Base-by-base conservation (phyloP, 1,140 invertebrate genomes). In the Leucophenga varia region DNA sequence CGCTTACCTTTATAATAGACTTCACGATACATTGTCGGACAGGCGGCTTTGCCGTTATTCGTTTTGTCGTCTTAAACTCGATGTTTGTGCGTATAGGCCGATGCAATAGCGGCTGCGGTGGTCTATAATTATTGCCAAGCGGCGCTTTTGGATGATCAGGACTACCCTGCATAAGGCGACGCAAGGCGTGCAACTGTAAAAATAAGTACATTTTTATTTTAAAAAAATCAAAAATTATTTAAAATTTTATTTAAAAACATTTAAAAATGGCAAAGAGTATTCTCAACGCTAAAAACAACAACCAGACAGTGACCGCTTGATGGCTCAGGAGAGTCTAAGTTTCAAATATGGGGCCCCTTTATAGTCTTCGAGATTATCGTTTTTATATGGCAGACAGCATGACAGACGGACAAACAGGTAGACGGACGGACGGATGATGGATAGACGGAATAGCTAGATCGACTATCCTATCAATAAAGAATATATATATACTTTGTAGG, bases 61-160 rank as follows among this genome's bases (percentile, higher is more conserved):
- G n/a, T 81, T 83, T 89, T 84, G 81, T 86, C 82, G 79, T 83
- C 84, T 68, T 86, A 76, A 97, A 95, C 78, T 97, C 91, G 73
- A 97, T 97, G 78, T 97, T 97, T 41, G 95, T 97, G 72, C 94
- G 82, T 38, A 97, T 86, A 12, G 92, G 89, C 55, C 94, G 83
- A 77, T 94, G 89, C 78, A 96, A 87, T 17, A 96, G 80, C 20
- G 88, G 86, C 72, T 95, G 92, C 2, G 89, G 85, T 19, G 93
- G 93, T 72, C 95, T 82, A 74, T 89, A 91, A 79, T 97, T 97
- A 80, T 95, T 94, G 52, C 91, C 91, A 63, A 97, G 81, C 13
- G 91, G 89, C 41, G 91, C 90, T 78, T 92, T 93, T 10, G 90
- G 88, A 74, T 89, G 84, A 56, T 84, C 83, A 52, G 82, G 82